Percentiles rank a stretch among this genome's conserved stretches.
These are phyloP conservation scores for Polyergus mexicanus DNA, from an alignment of 1,140 invertebrate species.

Conservation along the genomic window DNA sequence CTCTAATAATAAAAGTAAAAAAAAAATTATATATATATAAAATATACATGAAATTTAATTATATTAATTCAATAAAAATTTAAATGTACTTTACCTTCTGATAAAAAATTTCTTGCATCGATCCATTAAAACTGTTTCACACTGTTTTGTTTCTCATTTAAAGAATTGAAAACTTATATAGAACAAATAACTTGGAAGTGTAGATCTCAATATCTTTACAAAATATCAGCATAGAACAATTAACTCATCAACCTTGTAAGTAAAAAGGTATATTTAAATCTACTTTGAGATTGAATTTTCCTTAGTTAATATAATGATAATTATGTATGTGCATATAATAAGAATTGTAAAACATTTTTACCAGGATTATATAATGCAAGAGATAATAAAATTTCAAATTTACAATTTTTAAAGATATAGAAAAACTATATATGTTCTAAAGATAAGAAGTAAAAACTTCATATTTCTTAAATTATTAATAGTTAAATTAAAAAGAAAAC, in stretches of 20 bases:
- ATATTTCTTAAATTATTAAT: not conserved
- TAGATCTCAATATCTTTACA: not conserved
- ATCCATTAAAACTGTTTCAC: slow-evolving; percentile 72
- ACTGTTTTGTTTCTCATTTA: slow-evolving; percentile 20
- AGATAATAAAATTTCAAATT: not conserved
- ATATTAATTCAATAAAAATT: not conserved
- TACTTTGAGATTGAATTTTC: not conserved
- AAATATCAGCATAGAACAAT: not conserved
- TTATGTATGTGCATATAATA: slow-evolving; percentile 18
- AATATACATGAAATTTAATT: slow-evolving; percentile 2
- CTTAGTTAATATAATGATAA: not conserved
- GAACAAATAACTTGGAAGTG: not conserved
- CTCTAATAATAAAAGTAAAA: slow-evolving; percentile 20
- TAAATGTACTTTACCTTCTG: slow-evolving; percentile 66
- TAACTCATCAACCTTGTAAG: slow-evolving; percentile 1
- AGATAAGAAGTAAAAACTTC: not conserved
- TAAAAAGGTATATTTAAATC: not conserved
- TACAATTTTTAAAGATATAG: not conserved
- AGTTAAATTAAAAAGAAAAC: not conserved
- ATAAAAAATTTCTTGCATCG: slow-evolving; percentile 65
- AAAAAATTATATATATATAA: slow-evolving; percentile 25
- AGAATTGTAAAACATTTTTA: not conserved
- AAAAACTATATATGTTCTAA: not conserved
- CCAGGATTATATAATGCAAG: not conserved
- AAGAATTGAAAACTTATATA: slow-evolving; percentile 13